Base-by-base conservation (phyloP, 2,888 invertebrate species). In the Drosophila peninsularis region DNA sequence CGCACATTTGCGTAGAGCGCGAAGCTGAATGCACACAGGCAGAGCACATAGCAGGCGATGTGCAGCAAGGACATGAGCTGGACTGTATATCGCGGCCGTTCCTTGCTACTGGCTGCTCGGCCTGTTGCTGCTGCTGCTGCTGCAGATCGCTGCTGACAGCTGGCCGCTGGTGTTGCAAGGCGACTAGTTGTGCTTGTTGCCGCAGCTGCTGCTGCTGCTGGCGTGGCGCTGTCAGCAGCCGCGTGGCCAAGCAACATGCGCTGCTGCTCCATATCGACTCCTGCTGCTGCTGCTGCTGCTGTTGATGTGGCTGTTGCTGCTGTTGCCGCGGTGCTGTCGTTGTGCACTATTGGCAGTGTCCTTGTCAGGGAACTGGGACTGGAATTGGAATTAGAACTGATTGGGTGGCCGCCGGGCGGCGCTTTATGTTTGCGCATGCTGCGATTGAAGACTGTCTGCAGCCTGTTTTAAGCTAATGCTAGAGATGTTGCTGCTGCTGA, bases 11-110 rank as follows among this genome's bases (percentile, higher is more conserved):
- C 89, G 67, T 92, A 92, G 36, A 92, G 75, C 5, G 92, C 91
- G 62, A 92, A 91, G 63, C 90, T 92, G 84, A 93, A 88, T 62
- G 92, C 91, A 79, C 90, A 90, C 76, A 92, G 84, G 84, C 92
- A 92, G 75, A 93, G 85, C 82, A 92, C 88, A 80, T 91, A 92
- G 82, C 92, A 86, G 77, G 91, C 85, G 67, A 92, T 80, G 79
- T 91, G 91, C 78, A 92, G 80, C 82, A 92, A 82, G 72, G 92
- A 90, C 74, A 90, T 82, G 50, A 88, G 65, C 57, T 82, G 82
- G n/a, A 87, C 61, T 56, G 57, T 66, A 55, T 69, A 79, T 32
- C 73, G 82, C 62, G 75, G 74, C 55, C 76, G 68, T 42, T 82
- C 71, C 75, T 84, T 85, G 75, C 71, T 42, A 42, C 34, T 58